phyloP scores from a whole-genome alignment of 2,888 invertebrate species.

The Nemotelus pantherinus region DNA sequence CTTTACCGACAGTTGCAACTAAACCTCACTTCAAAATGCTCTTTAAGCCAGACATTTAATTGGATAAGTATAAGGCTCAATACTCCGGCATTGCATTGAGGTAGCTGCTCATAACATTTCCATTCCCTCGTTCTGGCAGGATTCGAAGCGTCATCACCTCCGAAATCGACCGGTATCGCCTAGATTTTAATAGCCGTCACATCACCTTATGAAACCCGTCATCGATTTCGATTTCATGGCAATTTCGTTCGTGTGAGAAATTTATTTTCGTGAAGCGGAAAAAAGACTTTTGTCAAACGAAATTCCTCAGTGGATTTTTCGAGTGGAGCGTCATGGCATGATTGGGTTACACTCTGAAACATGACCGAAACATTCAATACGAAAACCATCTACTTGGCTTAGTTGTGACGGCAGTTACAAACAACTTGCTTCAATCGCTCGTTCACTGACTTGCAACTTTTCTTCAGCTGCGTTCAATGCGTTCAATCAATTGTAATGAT shows the following conservation, averaged over 20 bases:
- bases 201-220: no score
- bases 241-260: conserved; percentile 27
- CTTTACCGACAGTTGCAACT: neutral
- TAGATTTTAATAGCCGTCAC: no score
- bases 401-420: neutral
- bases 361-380: neutral
- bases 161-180: no score
- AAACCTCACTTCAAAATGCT: no score
- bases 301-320: conserved; percentile 1
- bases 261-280: neutral
- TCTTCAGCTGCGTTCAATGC: neutral
- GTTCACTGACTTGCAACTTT: conserved; percentile 35
- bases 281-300: conserved; percentile 22
- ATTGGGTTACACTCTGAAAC: conserved; percentile 6
- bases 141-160: no score
- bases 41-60: no score
- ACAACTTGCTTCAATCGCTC: neutral
- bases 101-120: no score
- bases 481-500: neutral
- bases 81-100: no score
- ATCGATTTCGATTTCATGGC: conserved; percentile 4
- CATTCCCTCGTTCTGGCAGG: no score
- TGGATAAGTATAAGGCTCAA: no score
- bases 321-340: conserved; percentile 1
- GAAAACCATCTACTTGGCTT: neutral